Conservation (phyloP, 2,797 vertebrate species). For the Cyclopterus lumpus region DNA sequence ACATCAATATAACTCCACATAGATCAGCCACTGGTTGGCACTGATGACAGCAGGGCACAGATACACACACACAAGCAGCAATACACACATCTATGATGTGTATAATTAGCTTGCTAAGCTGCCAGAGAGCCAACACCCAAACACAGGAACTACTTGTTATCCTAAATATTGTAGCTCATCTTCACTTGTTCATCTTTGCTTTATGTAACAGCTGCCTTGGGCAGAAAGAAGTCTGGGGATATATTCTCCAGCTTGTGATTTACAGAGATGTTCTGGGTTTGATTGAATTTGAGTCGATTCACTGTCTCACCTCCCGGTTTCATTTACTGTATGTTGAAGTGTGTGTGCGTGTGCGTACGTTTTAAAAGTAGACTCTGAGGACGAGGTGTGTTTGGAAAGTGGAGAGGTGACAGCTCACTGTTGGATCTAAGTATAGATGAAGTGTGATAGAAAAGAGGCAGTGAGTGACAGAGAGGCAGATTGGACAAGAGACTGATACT, state of each 20-base stretch:
- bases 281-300: not conserved
- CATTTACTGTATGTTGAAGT: not conserved
- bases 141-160: slow-evolving; percentile 38
- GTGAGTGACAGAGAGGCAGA: slow-evolving; percentile 55
- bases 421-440: slow-evolving; percentile 66
- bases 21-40: not conserved
- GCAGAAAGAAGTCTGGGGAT: slow-evolving; percentile 12
- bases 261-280: not conserved
- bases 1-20: not conserved
- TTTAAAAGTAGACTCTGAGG: slow-evolving; percentile 13
- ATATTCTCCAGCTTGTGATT: not conserved
- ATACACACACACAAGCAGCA: slow-evolving; percentile 31
- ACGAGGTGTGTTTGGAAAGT: slow-evolving; percentile 27
- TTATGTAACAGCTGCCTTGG: slow-evolving; percentile 12
- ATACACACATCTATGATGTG: slow-evolving; percentile 19
- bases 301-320: not conserved
- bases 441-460: slow-evolving; percentile 51
- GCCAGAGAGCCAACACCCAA: slow-evolving; percentile 52
- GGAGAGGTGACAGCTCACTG: slow-evolving; percentile 36
- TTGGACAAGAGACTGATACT: slow-evolving; percentile 38
- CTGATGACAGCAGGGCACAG: slow-evolving; percentile 16
- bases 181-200: slow-evolving; percentile 31
- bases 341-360: not conserved
- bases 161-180: slow-evolving; percentile 30
- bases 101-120: slow-evolving; percentile 48